Evolutionary conservation across 2,113 vertebrate species (phyloP), one percentile per base, ranked within the genome.

Genomic region (Desmodus rotundus): DNA sequence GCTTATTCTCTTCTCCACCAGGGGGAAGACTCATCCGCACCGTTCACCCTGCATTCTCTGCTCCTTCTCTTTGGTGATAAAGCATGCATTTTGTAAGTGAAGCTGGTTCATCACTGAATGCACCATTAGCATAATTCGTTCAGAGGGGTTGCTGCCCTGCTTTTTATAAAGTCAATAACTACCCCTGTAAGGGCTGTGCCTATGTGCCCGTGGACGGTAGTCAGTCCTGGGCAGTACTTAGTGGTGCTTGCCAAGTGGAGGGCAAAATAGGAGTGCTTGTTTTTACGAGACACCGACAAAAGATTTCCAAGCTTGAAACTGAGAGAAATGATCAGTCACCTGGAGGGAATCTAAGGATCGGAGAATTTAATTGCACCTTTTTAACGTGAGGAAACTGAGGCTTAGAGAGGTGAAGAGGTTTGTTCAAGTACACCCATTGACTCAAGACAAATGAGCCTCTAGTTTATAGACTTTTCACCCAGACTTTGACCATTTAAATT

Each of bases 1-100:
- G 65, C 61, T 97, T 78, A 80, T 94, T 76, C 85, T 97, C 76
- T 38, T 95, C 94, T 96, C 87, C 58, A 63, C 90, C 56, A 82
- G 84, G 45, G 91, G 77, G 88, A 68, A 95, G 93, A 50, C 17
- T 52, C 33, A 38, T 43, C 38, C 20, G 4, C 85, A 88, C 89
- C 78, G 86, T 50, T 97, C 95, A 81, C 67, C 74, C 65, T 81
- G 28, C 2, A 91, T 28, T 63, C 38, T 96, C 28, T 80, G 36
- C 33, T 95, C 63, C 14, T 73, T 73, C 96, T 85, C 90, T 89
- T 56, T 54, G 77, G 87, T 68, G 95, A 89, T 70, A 94, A 96
- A 80, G 84, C 87, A 38, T 45, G 97, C 96, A 36, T 86, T 91
- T 93, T 81, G 87, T 50, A 86, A 76, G 77, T 63, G 86, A 87